Percentiles rank a stretch among this genome's conserved stretches.
Evolutionary conservation across 2,888 invertebrate genomes (phyloP).

Genomic region (Siphlonurus alternatus): DNA sequence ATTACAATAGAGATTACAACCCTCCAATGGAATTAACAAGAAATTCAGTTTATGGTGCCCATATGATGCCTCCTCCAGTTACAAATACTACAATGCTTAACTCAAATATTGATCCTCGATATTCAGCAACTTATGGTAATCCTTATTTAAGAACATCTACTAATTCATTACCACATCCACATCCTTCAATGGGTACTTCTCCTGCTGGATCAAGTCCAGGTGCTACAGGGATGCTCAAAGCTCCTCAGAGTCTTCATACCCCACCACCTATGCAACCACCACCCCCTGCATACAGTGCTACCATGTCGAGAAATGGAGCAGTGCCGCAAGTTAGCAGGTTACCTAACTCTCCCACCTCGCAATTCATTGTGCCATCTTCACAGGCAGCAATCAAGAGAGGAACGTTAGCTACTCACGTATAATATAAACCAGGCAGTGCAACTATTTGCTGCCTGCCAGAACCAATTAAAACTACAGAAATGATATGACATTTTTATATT

Average conservation of each 20-base stretch:
- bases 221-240: slow-evolving; percentile 26
- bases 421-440: slow-evolving; percentile 20
- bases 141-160: slow-evolving; percentile 62
- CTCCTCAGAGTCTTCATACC: slow-evolving; percentile 10
- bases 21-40: slow-evolving; percentile 48
- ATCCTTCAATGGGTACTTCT: neutral
- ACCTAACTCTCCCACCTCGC: slow-evolving; percentile 31
- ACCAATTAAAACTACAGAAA: neutral
- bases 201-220: slow-evolving; percentile 18
- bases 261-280: slow-evolving; percentile 10
- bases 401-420: slow-evolving; percentile 48
- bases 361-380: slow-evolving; percentile 37
- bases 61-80: slow-evolving; percentile 21
- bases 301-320: slow-evolving; percentile 18
- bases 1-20: slow-evolving; percentile 76
- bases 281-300: slow-evolving; percentile 11
- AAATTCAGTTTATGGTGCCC: slow-evolving; percentile 18
- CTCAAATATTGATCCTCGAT: slow-evolving; percentile 55
- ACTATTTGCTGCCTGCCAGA: neutral
- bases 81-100: slow-evolving; percentile 17
- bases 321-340: slow-evolving; percentile 35
- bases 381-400: slow-evolving; percentile 41
- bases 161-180: slow-evolving; percentile 25
- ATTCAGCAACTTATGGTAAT: slow-evolving; percentile 71
- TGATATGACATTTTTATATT: neutral